Evolutionary conservation across 2,113 vertebrate genomes (phyloP).

Genomic region (Myanophis thanlyinensis): DNA sequence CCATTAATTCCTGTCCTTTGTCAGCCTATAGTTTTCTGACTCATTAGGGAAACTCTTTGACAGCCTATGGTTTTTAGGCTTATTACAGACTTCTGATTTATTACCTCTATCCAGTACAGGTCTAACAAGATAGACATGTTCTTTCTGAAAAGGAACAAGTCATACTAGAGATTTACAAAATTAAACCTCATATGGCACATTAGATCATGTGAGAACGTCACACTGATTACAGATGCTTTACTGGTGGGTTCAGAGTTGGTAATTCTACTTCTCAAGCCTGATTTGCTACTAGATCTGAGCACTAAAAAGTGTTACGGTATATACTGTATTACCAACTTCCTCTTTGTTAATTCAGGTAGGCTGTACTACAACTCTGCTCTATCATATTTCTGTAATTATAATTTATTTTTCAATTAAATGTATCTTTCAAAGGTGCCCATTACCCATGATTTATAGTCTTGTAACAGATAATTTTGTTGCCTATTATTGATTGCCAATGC

Average conservation of each 20-base stretch:
- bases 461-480: background rate
- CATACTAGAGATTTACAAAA: background rate
- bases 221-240: background rate
- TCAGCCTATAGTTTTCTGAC: background rate
- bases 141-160: background rate
- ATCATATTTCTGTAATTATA: constrained; percentile 19
- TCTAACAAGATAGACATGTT: background rate
- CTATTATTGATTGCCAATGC: background rate
- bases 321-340: background rate
- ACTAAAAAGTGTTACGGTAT: background rate
- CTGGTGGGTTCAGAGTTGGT: background rate
- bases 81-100: background rate
- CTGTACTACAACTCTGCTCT: background rate
- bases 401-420: background rate
- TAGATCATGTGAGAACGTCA: background rate
- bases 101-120: background rate
- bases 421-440: background rate
- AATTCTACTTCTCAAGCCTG: background rate
- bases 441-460: background rate
- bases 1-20: background rate
- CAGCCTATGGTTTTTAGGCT: background rate
- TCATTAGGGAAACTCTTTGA: background rate
- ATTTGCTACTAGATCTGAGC: background rate
- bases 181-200: background rate
- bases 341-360: background rate